Base-by-base conservation (phyloP, 2,113 vertebrate genomes). In the Calonectris borealis region DNA sequence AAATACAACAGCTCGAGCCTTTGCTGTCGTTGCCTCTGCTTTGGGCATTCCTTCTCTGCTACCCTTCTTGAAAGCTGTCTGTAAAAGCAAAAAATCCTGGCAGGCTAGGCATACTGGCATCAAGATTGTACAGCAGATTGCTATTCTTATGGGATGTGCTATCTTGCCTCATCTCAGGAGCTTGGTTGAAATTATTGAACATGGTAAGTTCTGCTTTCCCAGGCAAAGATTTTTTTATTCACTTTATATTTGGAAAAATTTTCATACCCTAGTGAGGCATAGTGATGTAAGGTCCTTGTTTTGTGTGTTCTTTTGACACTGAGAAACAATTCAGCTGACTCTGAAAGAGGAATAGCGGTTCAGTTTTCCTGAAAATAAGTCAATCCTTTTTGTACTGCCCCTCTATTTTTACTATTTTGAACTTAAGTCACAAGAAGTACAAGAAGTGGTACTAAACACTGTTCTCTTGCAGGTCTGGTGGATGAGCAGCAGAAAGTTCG, bases 81-180 rank as follows among this genome's bases (percentile, higher is more conserved):
- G 99, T 73, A 99, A 99, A 96, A 99, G 99, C 98, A 99, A 99
- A 95, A 99, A 99, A 77, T 99, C 99, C 16, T 99, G 99, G 99
- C 99, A 99, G 94, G 99, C 99, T 7, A 98, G 99, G 10, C 99
- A 99, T 95, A 99, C 99, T 5, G 99, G 99, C 95, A 99, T 99
- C 98, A 99, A 99, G 98, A 99, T 99, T 52, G 99, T 99, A 16
- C 99, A 99, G 97, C 99, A 99, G 97, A 99, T 99, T 69, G 99
- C 99, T 93, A 99, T 99, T 97, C 99, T 99, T 42, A 99, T 99
- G 99, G 99, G 99, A 91, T 99, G 99, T 86, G 99, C 99, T 75
- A 99, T 99, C 94, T 96, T 99, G 97, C 99, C 99, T 87, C 99
- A 99, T 95, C 99, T 99, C 36, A 98, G 99, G 94, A 99, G 99